phyloP scores from a whole-genome alignment of 2,888 invertebrate species.

The Schizotus pectinicornis region DNA sequence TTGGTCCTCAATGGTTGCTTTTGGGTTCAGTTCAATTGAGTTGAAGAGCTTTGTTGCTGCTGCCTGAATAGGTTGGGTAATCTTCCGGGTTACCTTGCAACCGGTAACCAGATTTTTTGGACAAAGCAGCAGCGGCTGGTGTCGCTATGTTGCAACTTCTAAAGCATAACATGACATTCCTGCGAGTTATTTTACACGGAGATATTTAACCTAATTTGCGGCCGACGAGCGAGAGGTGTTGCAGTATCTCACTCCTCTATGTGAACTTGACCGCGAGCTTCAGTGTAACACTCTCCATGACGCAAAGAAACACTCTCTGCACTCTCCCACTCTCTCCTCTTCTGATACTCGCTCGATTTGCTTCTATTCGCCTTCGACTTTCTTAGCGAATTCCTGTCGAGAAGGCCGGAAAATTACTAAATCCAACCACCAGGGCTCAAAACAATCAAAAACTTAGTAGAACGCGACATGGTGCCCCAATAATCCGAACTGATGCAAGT shows the following conservation, averaged over 20 bases:
- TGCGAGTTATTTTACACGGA: slow-evolving; percentile 31
- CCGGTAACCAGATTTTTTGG: slow-evolving; percentile 11
- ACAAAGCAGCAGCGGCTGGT: slow-evolving; percentile 20
- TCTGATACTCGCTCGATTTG: background rate
- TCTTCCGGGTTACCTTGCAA: slow-evolving; percentile 15
- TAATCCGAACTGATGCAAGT: slow-evolving; percentile 39
- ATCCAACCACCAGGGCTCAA: too few species aligned
- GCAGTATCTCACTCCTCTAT: slow-evolving; percentile 33
- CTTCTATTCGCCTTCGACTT: too few species aligned
- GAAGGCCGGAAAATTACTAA: too few species aligned
- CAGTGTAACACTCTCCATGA: slow-evolving; percentile 41
- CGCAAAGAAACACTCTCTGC: slow-evolving; percentile 39
- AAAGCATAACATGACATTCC: slow-evolving; percentile 27
- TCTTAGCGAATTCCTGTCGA: too few species aligned
- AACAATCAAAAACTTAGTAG: too few species aligned
- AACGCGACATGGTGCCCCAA: too few species aligned
- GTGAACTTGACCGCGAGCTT: slow-evolving; percentile 41
- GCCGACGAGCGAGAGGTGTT: slow-evolving; percentile 30
- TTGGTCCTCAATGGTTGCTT: slow-evolving; percentile 1
- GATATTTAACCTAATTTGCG: slow-evolving; percentile 34
- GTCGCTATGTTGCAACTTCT: slow-evolving; percentile 22
- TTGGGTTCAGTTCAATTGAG: too few species aligned
- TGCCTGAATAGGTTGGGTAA: too few species aligned
- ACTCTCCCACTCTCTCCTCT: slow-evolving; percentile 40
- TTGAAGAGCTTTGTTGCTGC: too few species aligned